phyloP scores from a whole-genome alignment of 1,140 invertebrate species.

The Drosophila insularis region DNA sequence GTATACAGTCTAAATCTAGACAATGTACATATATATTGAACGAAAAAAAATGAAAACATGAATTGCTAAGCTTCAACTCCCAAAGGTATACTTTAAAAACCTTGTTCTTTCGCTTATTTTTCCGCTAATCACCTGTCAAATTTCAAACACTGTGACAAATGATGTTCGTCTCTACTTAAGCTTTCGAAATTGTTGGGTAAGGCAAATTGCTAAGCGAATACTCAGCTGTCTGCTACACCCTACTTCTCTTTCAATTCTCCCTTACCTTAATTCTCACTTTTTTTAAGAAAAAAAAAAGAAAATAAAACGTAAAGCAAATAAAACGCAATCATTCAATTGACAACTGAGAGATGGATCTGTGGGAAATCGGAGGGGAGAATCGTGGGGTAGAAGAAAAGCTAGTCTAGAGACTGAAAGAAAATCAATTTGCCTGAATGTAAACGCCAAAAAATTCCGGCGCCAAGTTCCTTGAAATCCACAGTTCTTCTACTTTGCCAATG shows the following conservation, averaged over 20 bases:
- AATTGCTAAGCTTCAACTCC: not conserved
- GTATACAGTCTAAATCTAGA: too few relatives aligned
- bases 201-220: slow-evolving; percentile 13
- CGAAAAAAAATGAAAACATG: too few relatives aligned
- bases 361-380: not conserved
- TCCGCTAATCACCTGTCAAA: slow-evolving; percentile 75
- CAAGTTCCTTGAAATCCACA: slow-evolving; percentile 25
- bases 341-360: slow-evolving; percentile 38
- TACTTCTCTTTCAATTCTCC: not conserved
- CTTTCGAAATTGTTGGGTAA: slow-evolving; percentile 3
- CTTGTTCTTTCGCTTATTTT: slow-evolving; percentile 9
- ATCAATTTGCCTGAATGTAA: slow-evolving; percentile 64
- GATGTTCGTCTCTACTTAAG: slow-evolving; percentile 39
- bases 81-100: slow-evolving; percentile 9
- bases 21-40: not conserved
- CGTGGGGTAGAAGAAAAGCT: not conserved
- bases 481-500: slow-evolving; percentile 49
- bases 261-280: not conserved
- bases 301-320: slow-evolving; percentile 68
- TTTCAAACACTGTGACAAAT: slow-evolving; percentile 70
- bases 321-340: slow-evolving; percentile 77
- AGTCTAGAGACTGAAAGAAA: slow-evolving; percentile 40
- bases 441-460: slow-evolving; percentile 58
- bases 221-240: not conserved
- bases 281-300: slow-evolving; percentile 23